Base-by-base conservation (phyloP, 35 echinoderm and acorn worm genomes). In the Lytechinus variegatus region DNA sequence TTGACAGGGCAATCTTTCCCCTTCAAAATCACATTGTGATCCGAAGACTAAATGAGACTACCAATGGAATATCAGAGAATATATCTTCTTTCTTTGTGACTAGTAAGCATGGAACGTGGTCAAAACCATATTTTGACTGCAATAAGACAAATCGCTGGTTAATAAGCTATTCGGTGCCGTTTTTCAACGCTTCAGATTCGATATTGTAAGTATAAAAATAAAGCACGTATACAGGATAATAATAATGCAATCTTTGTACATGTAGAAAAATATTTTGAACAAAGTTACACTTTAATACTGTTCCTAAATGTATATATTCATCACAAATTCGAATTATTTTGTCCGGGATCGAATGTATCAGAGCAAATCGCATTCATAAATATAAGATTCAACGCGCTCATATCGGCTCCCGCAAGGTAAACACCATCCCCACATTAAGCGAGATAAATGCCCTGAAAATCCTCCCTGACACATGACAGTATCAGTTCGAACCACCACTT, bases 91-190 rank as follows among this genome's bases (percentile, higher is more conserved):
- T 95, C 14, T 98, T 95, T 90, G 95, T 98, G 56, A 87, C 92
- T 6, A 92, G 95, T 53, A 89, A 96, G 53, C 92, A 96, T 89
- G 98, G 98, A 52, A 79, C 21, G 1, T 99, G 98, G 98, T 95
- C 95, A 56, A 90, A 94, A 28, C 98, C 98, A 27, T 99, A 99
- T 87, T 97, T 95, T 86, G 97, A 98, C 93, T 99, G 98, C 95
- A 88, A 95, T 55, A 95, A 92, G 86, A 99, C 96, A 9, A 88
- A 94, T 71, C 54, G 94, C 14, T 97, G 98, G 96, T 55, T 99
- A 11, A 95, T 99, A 16, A 99, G 96, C 12, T 99, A 95, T 92
- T 96, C 98, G 27, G 96, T 96, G 52, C 98, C 98, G 24, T 99
- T 99, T 89, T 96, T 95, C 89, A 88, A 97, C 95, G 79, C 87